These are phyloP conservation scores for Prietella phreatophila DNA, from an alignment of 2,113 vertebrate species.

Conservation along the genomic window DNA sequence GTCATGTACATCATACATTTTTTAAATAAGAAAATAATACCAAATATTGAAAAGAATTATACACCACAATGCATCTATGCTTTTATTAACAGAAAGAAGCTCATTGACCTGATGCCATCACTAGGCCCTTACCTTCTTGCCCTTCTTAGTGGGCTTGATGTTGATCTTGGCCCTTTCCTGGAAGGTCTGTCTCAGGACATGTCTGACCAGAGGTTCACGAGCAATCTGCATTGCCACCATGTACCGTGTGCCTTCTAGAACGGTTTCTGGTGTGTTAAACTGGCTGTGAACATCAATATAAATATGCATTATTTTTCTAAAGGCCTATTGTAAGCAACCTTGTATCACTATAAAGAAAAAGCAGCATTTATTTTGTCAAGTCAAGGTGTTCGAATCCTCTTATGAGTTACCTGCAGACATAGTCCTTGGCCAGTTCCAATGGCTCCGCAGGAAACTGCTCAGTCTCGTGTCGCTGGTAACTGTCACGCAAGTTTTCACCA, in stretches of 20 bases:
- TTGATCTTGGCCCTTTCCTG: constrained; percentile 97
- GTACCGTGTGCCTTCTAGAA: constrained; percentile 94
- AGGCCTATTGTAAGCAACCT: neutral
- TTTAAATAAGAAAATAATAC: neutral
- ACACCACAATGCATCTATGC: neutral
- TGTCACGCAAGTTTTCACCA: constrained; percentile 96
- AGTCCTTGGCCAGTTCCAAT: constrained; percentile 94
- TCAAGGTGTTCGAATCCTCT: neutral
- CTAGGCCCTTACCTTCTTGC: constrained; percentile 82
- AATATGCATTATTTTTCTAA: neutral
- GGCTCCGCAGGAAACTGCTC: constrained; percentile 98
- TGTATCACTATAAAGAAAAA: neutral
- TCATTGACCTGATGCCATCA: neutral
- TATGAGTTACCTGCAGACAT: constrained; percentile 82
- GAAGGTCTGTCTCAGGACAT: constrained; percentile 95
- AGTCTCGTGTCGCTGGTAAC: constrained; percentile 96
- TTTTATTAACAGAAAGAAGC: neutral
- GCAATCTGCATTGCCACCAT: constrained; percentile 99
- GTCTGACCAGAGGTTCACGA: constrained; percentile 92
- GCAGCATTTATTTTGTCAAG: neutral
- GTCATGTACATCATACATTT: neutral
- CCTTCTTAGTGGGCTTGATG: constrained; percentile 93
- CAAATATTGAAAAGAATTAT: neutral
- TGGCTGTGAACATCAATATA: constrained; percentile 72
- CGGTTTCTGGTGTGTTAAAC: constrained; percentile 85